Evolutionary conservation across 2,113 vertebrate species (phyloP), one percentile per base, ranked within the genome.

Genomic region (Falcunculus frontatus): DNA sequence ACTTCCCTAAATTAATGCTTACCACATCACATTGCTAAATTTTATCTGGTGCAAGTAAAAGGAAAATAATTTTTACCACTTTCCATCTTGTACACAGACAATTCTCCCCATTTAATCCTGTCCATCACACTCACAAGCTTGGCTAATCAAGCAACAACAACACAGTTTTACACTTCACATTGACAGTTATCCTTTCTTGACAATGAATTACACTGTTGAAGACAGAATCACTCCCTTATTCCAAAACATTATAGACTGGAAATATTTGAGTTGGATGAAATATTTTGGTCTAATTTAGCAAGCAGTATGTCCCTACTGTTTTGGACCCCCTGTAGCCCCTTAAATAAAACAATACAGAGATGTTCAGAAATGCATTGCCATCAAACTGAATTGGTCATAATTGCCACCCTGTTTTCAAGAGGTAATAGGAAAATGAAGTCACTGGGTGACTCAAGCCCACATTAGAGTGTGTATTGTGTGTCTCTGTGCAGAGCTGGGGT

Each of bases 171-270:
- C 44, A 74, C 42, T 64, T 35, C 50, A 84, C 65, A 80, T 4
- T 2, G 6, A 84, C 80, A 94, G 49, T 75, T 95, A 60, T 23
- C 44, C 33, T 59, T 53, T 57, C 59, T 13, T 63, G 69, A 49
- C 46, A 93, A 68, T 16, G 8, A 84, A 74, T 57, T 53, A 39
- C 35, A 47, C 10, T 46, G 21, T 3, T 57, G 42, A 80, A 86
- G 46, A 67, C n/a, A 65, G 29, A 85, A 88, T 39, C 56, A 65
- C 6, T 65, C 41, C 12, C 62, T 73, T 42, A 88, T 80, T 84
- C 59, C 33, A 95, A 59, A 96, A 90, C 64, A 96, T 76, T 85
- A 90, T 8, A 76, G 96, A 96, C 93, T 96, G 95, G 96, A 98
- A 97, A 97, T 97, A 96, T 95, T 92, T 92, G 87, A 95, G 74